A percentile compares a stretch with the other conserved stretches of the same genome.
phyloP scores from a whole-genome alignment of 2,113 vertebrate genomes.

The Craseonycteris thonglongyai region DNA sequence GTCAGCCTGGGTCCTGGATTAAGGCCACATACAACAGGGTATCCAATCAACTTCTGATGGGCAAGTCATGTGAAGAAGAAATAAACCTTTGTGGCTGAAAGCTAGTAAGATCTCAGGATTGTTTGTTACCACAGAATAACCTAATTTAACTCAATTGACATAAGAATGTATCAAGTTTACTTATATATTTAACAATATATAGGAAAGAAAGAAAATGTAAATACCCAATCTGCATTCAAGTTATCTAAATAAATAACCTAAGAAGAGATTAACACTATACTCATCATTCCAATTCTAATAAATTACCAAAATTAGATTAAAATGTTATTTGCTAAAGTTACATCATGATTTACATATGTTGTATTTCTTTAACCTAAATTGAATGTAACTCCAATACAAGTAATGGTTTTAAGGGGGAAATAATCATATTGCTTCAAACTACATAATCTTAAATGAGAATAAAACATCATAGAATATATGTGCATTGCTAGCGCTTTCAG shows the following conservation, averaged over 20 bases:
- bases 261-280: conserved; percentile 7
- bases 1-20: neutral
- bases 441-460: neutral
- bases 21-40: neutral
- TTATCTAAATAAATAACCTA: conserved; percentile 17
- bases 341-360: neutral
- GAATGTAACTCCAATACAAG: neutral
- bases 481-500: neutral
- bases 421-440: neutral
- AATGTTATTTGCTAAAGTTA: neutral
- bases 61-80: neutral
- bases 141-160: neutral
- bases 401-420: neutral
- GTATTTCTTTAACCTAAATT: neutral
- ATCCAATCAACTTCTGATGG: neutral
- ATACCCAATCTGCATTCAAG: neutral
- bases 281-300: neutral
- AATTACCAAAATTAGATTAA: neutral
- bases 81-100: neutral
- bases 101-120: neutral
- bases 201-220: neutral
- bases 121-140: neutral
- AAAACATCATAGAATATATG: neutral
- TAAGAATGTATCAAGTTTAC: neutral
- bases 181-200: neutral